Evolutionary conservation across 2,888 invertebrate species (phyloP).

Genomic region (Thysanoteuthis rhombus): DNA sequence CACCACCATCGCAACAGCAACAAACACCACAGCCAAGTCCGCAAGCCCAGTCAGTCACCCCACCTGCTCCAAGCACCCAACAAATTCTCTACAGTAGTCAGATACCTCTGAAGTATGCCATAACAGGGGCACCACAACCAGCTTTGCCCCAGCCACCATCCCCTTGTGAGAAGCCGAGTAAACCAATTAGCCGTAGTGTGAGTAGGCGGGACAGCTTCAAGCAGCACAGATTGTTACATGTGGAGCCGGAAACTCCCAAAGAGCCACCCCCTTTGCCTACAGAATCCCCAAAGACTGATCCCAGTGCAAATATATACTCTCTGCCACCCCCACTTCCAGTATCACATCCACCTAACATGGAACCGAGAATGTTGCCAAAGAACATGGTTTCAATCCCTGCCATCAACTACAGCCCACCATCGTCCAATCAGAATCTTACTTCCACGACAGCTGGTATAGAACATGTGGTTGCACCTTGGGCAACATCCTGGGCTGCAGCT

Average conservation of each 20-base stretch:
- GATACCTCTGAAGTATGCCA: constrained; percentile 38
- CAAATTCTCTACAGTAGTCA: constrained; percentile 32
- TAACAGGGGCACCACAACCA: constrained; percentile 35
- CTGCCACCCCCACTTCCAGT: constrained; percentile 27
- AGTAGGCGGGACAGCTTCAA: constrained; percentile 57
- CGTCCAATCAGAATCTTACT: constrained; percentile 18
- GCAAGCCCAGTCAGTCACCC: constrained; percentile 32
- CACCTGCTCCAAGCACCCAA: constrained; percentile 34
- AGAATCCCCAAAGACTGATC: not conserved
- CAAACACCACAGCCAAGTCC: constrained; percentile 33
- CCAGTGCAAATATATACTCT: constrained; percentile 25
- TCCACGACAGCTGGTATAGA: not conserved
- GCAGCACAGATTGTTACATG: constrained; percentile 47
- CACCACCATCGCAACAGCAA: constrained; percentile 33
- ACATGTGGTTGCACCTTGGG: not conserved
- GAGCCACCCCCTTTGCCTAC: constrained; percentile 31
- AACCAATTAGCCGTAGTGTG: constrained; percentile 48
- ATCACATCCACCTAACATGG: not conserved
- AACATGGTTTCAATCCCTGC: not conserved
- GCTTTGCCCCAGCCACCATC: constrained; percentile 34
- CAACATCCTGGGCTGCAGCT: not conserved
- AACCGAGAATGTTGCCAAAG: constrained; percentile 28
- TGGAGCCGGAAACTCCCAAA: constrained; percentile 34
- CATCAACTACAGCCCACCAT: constrained; percentile 1
- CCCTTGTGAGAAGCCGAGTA: constrained; percentile 35